Evolutionary conservation across 2,797 vertebrate genomes (phyloP), one percentile per base, ranked within the genome.

Genomic region (Pogoniulus pusillus): DNA sequence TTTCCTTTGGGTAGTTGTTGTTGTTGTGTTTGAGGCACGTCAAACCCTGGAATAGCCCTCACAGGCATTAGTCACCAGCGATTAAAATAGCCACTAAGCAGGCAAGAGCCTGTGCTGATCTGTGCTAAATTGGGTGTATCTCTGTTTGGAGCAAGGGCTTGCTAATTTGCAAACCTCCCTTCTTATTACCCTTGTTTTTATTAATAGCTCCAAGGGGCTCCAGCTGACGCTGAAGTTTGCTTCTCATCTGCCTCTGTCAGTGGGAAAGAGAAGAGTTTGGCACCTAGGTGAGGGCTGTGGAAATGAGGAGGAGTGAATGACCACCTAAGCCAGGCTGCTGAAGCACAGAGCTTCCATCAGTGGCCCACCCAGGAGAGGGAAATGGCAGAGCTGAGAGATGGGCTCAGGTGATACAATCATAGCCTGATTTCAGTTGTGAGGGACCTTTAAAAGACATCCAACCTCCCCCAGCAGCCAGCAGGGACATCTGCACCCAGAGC

Each of bases 41-140:
- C 92, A 96, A 95, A 91, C 86, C 90, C 91, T 92, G 95, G 93
- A 96, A 96, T 96, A 96, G 88, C 86, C 93, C 91, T 95, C 90
- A 55, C 93, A 96, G 91, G 93, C 93, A 91, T 95, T 95, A 96
- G 90, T 96, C 93, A 93, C 91, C 82, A 93, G 82, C 80, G 91
- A 93, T 96, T 95, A 93, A 94, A 96, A 95, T 96, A 95, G 91
- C 91, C 90, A 87, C 90, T 91, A 90, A 95, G 84, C 86, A 92
- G 79, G 82, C 94, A 95, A 93, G 94, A 94, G 90, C 86, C 90
- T 94, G 90, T 4, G 47, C 85, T 90, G 90, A 91, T 93, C 93
- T 93, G 82, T 95, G 84, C 94, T 96, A 95, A 96, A 93, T 94
- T 90, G 93, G 76, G 88, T 94, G 86, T 93, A 94, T 93, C 83